Evolutionary conservation across 92 coral and sea anemone genomes (phyloP).

Genomic region (Parazoanthus darwini): DNA sequence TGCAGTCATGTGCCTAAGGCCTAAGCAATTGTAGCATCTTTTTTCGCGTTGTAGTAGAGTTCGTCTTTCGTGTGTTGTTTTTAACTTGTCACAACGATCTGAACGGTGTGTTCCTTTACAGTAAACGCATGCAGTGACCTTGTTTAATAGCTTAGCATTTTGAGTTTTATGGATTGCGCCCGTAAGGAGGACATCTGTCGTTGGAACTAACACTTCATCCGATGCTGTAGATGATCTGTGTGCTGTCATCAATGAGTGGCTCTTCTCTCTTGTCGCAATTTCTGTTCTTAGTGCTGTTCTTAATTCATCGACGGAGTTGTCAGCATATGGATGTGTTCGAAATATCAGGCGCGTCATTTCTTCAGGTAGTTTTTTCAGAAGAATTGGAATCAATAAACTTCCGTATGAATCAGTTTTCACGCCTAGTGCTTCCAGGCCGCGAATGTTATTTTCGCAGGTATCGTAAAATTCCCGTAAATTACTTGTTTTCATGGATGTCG

Average conservation of each 20-base stretch:
- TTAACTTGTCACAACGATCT: conserved; percentile 39
- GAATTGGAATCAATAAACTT: conserved; percentile 53
- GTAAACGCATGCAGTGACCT: conserved; percentile 44
- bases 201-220: conserved; percentile 49
- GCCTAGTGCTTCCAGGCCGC: conserved; percentile 65
- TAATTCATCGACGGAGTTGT: conserved; percentile 52
- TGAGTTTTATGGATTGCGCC: conserved; percentile 42
- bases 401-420: conserved; percentile 61
- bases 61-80: conserved; percentile 40
- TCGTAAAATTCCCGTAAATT: conserved; percentile 58
- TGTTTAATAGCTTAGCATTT: conserved; percentile 26
- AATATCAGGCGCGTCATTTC: conserved; percentile 34
- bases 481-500: conserved; percentile 56
- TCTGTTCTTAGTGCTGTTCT: conserved; percentile 49
- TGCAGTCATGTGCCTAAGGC: conserved; percentile 37
- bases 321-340: conserved; percentile 44
- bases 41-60: conserved; percentile 39
- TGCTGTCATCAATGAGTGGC: conserved; percentile 33
- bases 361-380: conserved; percentile 54
- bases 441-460: conserved; percentile 59
- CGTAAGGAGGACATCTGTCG: conserved; percentile 39
- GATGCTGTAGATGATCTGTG: conserved; percentile 31
- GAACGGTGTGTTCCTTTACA: conserved; percentile 48
- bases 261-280: conserved; percentile 47
- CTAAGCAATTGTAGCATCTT: conserved; percentile 53